Evolutionary conservation across 2,888 invertebrate genomes (phyloP).

Genomic region (Pimpla rufipes): DNA sequence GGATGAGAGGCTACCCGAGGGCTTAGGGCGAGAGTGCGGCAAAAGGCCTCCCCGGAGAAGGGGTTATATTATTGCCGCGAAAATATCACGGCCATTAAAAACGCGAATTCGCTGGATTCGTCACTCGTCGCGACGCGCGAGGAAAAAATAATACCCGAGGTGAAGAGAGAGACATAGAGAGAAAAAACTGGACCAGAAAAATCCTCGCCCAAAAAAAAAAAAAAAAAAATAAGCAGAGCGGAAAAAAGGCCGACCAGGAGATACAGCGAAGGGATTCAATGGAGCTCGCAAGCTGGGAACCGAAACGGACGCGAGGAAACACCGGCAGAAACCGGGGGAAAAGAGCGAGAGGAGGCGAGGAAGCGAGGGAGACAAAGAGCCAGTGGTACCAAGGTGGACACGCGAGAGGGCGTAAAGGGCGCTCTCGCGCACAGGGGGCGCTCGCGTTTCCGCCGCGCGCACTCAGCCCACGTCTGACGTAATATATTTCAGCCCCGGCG

Average conservation of each 20-base stretch:
- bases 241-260: background rate
- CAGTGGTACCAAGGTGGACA: constrained; percentile 14
- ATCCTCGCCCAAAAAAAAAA: constrained; percentile 26
- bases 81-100: too few relatives aligned
- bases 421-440: constrained; percentile 18
- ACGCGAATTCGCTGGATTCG: too few relatives aligned
- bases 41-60: background rate
- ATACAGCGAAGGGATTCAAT: constrained; percentile 21
- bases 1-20: constrained; percentile 42
- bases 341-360: background rate
- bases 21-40: constrained; percentile 21
- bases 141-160: constrained; percentile 18
- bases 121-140: background rate
- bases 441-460: constrained; percentile 51
- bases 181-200: constrained; percentile 18
- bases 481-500: constrained; percentile 62
- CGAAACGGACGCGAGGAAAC: constrained; percentile 41
- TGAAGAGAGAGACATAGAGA: constrained; percentile 3
- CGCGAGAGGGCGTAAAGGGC: constrained; percentile 27
- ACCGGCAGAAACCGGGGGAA: constrained; percentile 20
- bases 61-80: constrained; percentile 36
- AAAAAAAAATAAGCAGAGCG: constrained; percentile 7
- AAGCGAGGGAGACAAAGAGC: background rate
- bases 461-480: constrained; percentile 51
- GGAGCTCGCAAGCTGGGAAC: constrained; percentile 26